Conservation (phyloP, 2,888 invertebrate genomes). For the Drosophila neutralis region DNA sequence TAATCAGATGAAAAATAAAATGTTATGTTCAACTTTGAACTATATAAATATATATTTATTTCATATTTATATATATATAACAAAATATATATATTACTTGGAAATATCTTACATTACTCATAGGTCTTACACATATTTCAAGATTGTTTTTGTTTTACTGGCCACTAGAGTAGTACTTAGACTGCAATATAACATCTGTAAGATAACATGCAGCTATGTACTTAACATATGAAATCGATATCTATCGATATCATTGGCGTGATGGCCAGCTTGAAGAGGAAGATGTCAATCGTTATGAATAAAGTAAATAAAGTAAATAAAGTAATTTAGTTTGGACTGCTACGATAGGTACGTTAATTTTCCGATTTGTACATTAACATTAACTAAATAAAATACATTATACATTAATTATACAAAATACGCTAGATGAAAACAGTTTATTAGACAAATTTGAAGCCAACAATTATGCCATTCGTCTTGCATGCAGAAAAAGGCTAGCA, state of each 20-base stretch:
- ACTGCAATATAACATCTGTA: background rate
- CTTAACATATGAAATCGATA: background rate
- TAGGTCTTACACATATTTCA: too few species aligned
- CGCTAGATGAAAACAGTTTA: background rate
- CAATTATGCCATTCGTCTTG: background rate
- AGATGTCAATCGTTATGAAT: background rate
- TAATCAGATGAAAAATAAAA: too few species aligned
- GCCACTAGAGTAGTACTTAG: too few species aligned
- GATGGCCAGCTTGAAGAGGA: background rate
- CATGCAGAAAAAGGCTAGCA: background rate
- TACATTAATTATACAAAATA: background rate
- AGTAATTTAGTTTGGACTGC: background rate
- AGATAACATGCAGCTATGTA: background rate
- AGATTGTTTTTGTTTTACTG: too few species aligned
- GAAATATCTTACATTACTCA: background rate
- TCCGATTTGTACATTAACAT: background rate
- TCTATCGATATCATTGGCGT: background rate
- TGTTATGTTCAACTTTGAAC: too few species aligned
- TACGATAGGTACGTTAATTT: background rate
- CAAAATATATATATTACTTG: background rate
- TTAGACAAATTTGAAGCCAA: too few species aligned
- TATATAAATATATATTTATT: too few species aligned
- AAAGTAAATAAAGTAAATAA: background rate
- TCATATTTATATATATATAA: too few species aligned
- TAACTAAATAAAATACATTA: too few species aligned